Evolutionary conservation across 2,888 invertebrate species (phyloP), one percentile per base, ranked within the genome.

Genomic region (Fragum fragum): DNA sequence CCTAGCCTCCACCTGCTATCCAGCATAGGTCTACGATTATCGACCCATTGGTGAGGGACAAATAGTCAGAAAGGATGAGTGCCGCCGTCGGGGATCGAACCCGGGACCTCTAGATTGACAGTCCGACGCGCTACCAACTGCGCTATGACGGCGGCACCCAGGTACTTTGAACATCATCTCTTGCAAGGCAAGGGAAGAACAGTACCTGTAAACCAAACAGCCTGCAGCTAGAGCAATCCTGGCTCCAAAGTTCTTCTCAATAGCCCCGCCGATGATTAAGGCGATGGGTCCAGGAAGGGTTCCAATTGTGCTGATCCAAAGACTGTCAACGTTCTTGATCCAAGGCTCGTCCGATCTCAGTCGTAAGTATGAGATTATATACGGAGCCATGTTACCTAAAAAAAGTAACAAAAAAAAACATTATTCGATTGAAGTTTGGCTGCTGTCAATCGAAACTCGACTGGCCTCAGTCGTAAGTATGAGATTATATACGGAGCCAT

Each of bases 261-360:
- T 63, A 5, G 92, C 28, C 0, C 94, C 94, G 2, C 93, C 94
- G 29, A 92, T 29, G 11, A 88, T 86, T 92, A 94, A 92, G 32
- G 90, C 86, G 7, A 89, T 18, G 29, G 61, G 61, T 6, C 61
- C 61, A n/a, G 7, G 88, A 18, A 47, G n/a, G 2, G 18, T 47
- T 5, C 47, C 87, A 7, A 89, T 28, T 14, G 93, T 91, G 75
- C 87, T 90, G 16, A 93, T 86, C 93, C 93, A 94, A 14, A 88
- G 78, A 32, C 89, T 86, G 21, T 89, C 82, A 16, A 82, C 86
- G 77, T 91, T 90, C 0, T 77, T 80, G 11, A 90, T 75, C 69
- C 83, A 69, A 9, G 78, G 66, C 1, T 86, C 83, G 18, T 74
- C 75, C 21, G 82, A 83, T 36, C 78, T 47, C 28, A 83, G 72